Evolutionary conservation across 2,797 vertebrate species (phyloP), one percentile per base, ranked within the genome.

Genomic region (Austrolebias charrua): DNA sequence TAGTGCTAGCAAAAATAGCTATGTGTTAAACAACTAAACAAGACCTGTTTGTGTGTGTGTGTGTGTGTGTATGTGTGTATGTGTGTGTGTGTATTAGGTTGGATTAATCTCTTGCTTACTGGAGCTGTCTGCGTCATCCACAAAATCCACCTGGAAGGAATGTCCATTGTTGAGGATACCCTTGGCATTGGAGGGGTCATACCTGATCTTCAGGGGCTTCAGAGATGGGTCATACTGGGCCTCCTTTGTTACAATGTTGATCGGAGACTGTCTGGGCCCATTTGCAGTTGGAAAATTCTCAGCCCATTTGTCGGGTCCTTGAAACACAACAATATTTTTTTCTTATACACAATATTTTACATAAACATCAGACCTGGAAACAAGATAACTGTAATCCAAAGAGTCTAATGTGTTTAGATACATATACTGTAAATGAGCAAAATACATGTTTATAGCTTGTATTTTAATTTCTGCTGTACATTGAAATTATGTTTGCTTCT

Each of bases 161-260:
- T 96, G 94, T 19, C 97, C 96, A 0, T 93, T 98, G 84, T 99
- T 98, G 64, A 95, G 89, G 66, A 99, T 96, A 79, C 93, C 88
- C 43, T 80, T 94, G 55, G 94, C 81, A 31, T 93, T 94, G 65
- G 86, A 79, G 0, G 94, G 91, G 59, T 98, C 94, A 0, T 98
- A 99, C 52, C 69, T 89, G 29, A 95, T 78, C n/a, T 73, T 92
- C 47, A 98, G 93, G 13, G 91, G 80, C 74, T 85, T 93, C 45
- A 98, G 92, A 35, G 89, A 81, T 0, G 92, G 78, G 73, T 98
- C 95, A 15, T 92, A 93, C 58, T 82, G 90, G 33, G 93, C 88
- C 73, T 96, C 93, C 55, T 82, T 81, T 2, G 94, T 92, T 65
- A 93, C 88, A 12, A 99, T 96, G 83, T 98, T 92, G 3, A 99